Percentiles rank a stretch among this genome's conserved stretches.
Evolutionary conservation across 2,797 vertebrate genomes (phyloP).

Genomic region (Benthosema pterotum): DNA sequence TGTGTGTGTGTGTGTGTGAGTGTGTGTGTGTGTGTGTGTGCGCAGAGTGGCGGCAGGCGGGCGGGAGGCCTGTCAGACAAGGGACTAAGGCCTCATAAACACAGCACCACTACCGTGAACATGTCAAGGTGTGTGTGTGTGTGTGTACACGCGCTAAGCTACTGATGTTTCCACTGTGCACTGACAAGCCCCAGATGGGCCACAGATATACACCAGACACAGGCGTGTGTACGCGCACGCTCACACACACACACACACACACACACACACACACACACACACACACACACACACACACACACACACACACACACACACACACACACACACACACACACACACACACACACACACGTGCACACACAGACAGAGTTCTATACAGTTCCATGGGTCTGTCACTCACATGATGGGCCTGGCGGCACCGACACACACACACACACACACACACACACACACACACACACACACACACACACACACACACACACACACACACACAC

Average conservation of each 20-base stretch:
- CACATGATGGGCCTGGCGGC: conserved; percentile 27
- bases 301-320: conserved; percentile 3
- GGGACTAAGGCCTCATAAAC: conserved; percentile 76
- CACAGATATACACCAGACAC: conserved; percentile 64
- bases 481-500: conserved; percentile 51
- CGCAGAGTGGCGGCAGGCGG: conserved; percentile 79
- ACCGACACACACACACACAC: conserved; percentile 51
- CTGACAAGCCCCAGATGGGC: conserved; percentile 70
- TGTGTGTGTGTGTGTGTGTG: conserved; percentile 36
- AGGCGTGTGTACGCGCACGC: not conserved
- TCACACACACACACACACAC: conserved; percentile 25
- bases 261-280: conserved; percentile 15
- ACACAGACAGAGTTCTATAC: conserved; percentile 28
- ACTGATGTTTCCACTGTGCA: conserved; percentile 72
- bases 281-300: conserved; percentile 2
- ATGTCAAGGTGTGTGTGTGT: conserved; percentile 69
- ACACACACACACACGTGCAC: conserved; percentile 12
- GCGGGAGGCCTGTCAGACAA: conserved; percentile 75
- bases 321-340: conserved; percentile 26
- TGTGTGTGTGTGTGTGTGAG: conserved; percentile 47
- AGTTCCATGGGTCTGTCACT: conserved; percentile 36
- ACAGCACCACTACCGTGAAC: conserved; percentile 72
- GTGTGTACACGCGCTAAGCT: conserved; percentile 47
- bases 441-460: conserved; percentile 51
- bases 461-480: conserved; percentile 51